Conservation (phyloP, 2,888 invertebrate species). For the Tachina lurida region DNA sequence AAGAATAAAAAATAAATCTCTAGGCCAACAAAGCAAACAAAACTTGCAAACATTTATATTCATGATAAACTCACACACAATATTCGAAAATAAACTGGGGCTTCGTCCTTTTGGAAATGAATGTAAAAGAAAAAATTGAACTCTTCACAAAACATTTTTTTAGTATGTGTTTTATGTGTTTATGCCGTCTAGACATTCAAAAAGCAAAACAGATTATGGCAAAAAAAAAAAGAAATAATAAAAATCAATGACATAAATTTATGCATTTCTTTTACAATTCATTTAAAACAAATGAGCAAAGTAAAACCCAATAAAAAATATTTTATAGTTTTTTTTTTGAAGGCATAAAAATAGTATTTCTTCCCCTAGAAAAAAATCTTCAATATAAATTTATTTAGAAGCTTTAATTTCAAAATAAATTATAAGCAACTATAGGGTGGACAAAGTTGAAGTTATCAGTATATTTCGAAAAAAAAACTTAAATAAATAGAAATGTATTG, state of each 20-base stretch:
- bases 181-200: slow-evolving; percentile 56
- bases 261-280: slow-evolving; percentile 7
- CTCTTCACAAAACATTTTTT: neutral
- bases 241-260: slow-evolving; percentile 60
- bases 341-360: no score
- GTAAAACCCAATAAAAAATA: no score
- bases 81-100: slow-evolving; percentile 11
- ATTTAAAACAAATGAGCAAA: slow-evolving; percentile 26
- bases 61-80: neutral
- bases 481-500: no score
- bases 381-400: no score
- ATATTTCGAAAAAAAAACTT: no score
- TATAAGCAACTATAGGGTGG: no score
- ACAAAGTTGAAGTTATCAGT: no score
- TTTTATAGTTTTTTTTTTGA: no score
- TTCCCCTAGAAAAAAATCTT: no score
- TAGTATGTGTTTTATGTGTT: slow-evolving; percentile 26
- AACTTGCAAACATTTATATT: neutral
- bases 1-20: neutral
- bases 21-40: neutral
- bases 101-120: slow-evolving; percentile 26
- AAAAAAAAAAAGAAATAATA: neutral
- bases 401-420: no score
- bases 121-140: neutral
- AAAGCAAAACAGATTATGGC: slow-evolving; percentile 5